A percentile compares a stretch with the other conserved stretches of the same genome.
Conservation (phyloP, 2,797 vertebrate species). For the Syngnathus rostellatus region DNA sequence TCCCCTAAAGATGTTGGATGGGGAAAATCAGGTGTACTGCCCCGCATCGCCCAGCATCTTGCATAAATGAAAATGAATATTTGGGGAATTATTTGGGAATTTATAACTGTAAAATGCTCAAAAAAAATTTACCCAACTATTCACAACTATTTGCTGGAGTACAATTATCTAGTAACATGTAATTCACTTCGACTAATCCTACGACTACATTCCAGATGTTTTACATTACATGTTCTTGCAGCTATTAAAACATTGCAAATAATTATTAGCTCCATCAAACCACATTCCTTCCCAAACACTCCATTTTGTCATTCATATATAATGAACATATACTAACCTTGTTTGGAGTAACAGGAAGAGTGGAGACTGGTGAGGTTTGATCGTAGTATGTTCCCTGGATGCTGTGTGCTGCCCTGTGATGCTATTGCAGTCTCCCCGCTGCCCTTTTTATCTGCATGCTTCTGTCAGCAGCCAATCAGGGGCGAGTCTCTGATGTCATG, state of each 20-base stretch:
- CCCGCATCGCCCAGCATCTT: neutral
- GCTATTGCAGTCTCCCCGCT: conserved; percentile 36
- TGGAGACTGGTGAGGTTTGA: conserved; percentile 14
- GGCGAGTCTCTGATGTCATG: conserved; percentile 60
- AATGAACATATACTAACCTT: conserved; percentile 36
- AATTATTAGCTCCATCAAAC: neutral
- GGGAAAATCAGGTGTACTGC: neutral
- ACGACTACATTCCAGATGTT: neutral
- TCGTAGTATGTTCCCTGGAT: conserved; percentile 30
- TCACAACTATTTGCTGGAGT: neutral
- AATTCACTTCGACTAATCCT: neutral
- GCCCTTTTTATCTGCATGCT: conserved; percentile 66
- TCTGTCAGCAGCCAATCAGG: conserved; percentile 58
- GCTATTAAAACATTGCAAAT: neutral
- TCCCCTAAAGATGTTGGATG: neutral
- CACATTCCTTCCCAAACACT: neutral
- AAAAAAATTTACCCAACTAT: neutral
- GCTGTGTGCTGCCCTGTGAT: conserved; percentile 35
- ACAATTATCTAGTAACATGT: neutral
- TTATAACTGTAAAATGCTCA: neutral
- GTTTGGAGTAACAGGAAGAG: conserved; percentile 23
- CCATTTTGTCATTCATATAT: neutral
- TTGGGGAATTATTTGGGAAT: neutral
- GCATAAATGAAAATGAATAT: neutral
- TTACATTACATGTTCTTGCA: neutral